phyloP scores from a whole-genome alignment of 2,797 vertebrate species.

The Gymnodraco acuticeps region DNA sequence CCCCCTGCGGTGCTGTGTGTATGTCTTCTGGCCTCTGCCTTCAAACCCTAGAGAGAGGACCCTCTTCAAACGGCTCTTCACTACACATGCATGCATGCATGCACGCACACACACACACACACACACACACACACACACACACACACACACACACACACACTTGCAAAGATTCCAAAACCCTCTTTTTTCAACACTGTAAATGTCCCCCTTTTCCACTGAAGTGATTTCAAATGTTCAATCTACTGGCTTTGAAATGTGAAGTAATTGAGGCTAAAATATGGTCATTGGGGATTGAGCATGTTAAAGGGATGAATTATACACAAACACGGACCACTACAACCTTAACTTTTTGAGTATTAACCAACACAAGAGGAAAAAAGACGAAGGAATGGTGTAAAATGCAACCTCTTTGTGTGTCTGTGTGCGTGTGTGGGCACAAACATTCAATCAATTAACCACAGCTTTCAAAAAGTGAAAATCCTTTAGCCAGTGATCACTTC shows the following conservation, averaged over 20 bases:
- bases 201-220: conserved; percentile 42
- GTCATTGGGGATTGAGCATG: conserved; percentile 4
- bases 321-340: background rate
- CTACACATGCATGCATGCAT: too few relatives aligned
- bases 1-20: conserved; percentile 30
- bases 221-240: conserved; percentile 49
- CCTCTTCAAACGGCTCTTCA: conserved; percentile 50
- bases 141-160: background rate
- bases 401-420: background rate
- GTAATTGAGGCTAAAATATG: conserved; percentile 43
- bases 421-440: conserved; percentile 14
- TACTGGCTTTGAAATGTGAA: conserved; percentile 48
- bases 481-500: conserved; percentile 28
- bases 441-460: conserved; percentile 50
- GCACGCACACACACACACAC: conserved; percentile 13
- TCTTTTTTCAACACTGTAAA: conserved; percentile 53
- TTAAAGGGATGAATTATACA: conserved; percentile 3
- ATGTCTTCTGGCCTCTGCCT: conserved; percentile 41
- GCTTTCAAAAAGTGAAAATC: conserved; percentile 44
- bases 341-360: conserved; percentile 12
- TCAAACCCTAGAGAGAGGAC: conserved; percentile 38
- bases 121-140: conserved; percentile 14
- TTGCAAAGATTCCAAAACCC: conserved; percentile 8
- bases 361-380: conserved; percentile 36
- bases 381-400: background rate